Percentiles rank a stretch among this genome's conserved stretches.
These are phyloP conservation scores for Proterorhinus semilunaris DNA, from an alignment of 2,113 vertebrate genomes.

Conservation along the genomic window DNA sequence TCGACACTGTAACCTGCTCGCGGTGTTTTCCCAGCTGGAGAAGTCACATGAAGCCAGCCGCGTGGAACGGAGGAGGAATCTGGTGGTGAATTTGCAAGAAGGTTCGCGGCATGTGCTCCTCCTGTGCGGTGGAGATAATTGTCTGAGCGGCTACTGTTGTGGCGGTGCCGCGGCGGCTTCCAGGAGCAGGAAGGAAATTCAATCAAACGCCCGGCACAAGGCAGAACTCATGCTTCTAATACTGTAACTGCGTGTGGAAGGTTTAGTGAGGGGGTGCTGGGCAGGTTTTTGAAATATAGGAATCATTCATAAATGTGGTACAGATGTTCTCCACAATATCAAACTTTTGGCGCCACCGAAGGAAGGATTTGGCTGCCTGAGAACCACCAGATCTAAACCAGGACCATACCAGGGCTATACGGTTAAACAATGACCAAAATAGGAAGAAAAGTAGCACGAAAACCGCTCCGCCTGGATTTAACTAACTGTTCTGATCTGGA, in stretches of 20 bases:
- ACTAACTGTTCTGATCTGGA: too few species aligned
- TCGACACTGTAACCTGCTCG: slow-evolving; percentile 38
- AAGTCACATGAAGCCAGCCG: slow-evolving; percentile 40
- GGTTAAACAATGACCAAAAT: too few species aligned
- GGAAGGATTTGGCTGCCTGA: too few species aligned
- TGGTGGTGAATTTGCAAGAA: background rate
- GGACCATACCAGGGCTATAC: too few species aligned
- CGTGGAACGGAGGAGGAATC: background rate
- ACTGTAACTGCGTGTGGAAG: background rate
- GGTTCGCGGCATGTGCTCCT: slow-evolving; percentile 8
- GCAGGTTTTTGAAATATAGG: background rate
- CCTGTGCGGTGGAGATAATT: slow-evolving; percentile 9
- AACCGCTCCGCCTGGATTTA: too few species aligned
- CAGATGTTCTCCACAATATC: too few species aligned
- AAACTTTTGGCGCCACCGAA: too few species aligned
- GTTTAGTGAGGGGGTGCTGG: too few species aligned
- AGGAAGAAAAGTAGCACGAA: too few species aligned
- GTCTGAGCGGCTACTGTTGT: slow-evolving; percentile 6
- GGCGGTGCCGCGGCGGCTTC: background rate
- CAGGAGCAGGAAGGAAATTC: slow-evolving; percentile 15
- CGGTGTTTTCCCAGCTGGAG: slow-evolving; percentile 18
- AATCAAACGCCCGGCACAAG: slow-evolving; percentile 2
- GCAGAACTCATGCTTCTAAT: slow-evolving; percentile 11
- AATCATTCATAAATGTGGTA: background rate
- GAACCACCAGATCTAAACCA: too few species aligned